Evolutionary conservation across 2,113 vertebrate genomes (phyloP), one percentile per base, ranked within the genome.

Genomic region (Dolichallabes microphthalmus): DNA sequence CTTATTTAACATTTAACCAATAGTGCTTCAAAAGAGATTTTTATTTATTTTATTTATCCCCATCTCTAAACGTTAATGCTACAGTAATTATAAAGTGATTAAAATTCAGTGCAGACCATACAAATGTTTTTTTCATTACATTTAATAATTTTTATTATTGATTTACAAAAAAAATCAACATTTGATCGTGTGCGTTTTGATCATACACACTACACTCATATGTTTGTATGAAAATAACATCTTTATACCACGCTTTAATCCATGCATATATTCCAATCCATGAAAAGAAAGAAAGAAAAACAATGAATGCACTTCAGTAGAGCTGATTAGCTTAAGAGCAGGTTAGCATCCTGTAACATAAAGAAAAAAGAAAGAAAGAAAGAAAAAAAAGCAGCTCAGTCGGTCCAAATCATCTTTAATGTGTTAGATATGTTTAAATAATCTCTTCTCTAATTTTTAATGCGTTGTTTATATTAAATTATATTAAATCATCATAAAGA

Each of bases 351-450:
- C 15, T 3, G 66, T 35, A 19, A 8, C 15, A 32, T 35, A 8
- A 30, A 82, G 17, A 79, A 66, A 53, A 14, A 14, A 25, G 8
- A 0, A 30, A 55, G 20, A 78, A 60, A n/a, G n/a, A n/a, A n/a
- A n/a, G n/a, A 14, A 6, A 35, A 35, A 13, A 66, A 66, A 66
- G n/a, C 75, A 32, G 75, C 75, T 57, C 55, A 35, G 57, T 19
- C 30, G 11, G 15, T 35, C 30, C 76, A 32, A 39, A 12, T 4
- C 57, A 25, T 79, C 27, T 77, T 74, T 86, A 45, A 50, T 77
- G 53, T 8, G 75, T 83, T 84, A 79, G 27, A 85, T 83, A 84
- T 78, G 76, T 86, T 88, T 87, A 86, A 87, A 88, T 88, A 87
- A 86, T 88, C 13, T 79, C 84, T 64, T 86, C 69, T 87, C n/a